Evolutionary conservation across 2,797 vertebrate genomes (phyloP), one percentile per base, ranked within the genome.

Genomic region (Sebastes umbrosus): DNA sequence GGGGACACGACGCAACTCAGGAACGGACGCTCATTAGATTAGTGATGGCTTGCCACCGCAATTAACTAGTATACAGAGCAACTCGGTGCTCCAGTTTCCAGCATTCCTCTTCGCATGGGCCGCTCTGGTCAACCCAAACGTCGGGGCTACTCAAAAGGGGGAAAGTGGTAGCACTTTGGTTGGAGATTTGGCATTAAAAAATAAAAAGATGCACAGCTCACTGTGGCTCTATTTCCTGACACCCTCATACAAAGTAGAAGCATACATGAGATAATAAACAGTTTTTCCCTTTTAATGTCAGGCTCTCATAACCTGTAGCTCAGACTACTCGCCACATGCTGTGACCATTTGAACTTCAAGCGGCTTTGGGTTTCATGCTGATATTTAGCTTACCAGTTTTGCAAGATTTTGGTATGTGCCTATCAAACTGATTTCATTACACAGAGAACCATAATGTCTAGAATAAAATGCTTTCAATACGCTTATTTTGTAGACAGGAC

Each of bases 41-140:
- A 94, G 95, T 88, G 90, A 95, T 91, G 93, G 88, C 88, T 88
- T 91, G 94, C 93, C 94, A 95, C 91, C 90, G 92, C 94, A 96
- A 96, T 96, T 95, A 96, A 94, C 87, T 75, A 77, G 79, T 54
- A 88, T 82, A 84, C 80, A 81, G 83, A 90, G 87, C 77, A 83
- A 92, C 92, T 93, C 88, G 59, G 91, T 85, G 91, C 91, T 95
- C 93, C 85, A 94, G 88, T 95, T 95, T 95, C 87, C 92, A 91
- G 89, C 92, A 92, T 93, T 95, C 88, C 75, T 90, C 87, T 91
- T 84, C 55, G 69, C 87, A 88, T 83, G 88, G 84, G 75, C 87
- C 73, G 54, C 54, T 85, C 68, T 78, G 84, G 83, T 93, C 91
- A 87, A 80, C 22, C 31, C 69, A 74, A 89, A 91, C 20, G 71